Conservation (phyloP, 1,140 invertebrate genomes). For the Papilio polyxenes region DNA sequence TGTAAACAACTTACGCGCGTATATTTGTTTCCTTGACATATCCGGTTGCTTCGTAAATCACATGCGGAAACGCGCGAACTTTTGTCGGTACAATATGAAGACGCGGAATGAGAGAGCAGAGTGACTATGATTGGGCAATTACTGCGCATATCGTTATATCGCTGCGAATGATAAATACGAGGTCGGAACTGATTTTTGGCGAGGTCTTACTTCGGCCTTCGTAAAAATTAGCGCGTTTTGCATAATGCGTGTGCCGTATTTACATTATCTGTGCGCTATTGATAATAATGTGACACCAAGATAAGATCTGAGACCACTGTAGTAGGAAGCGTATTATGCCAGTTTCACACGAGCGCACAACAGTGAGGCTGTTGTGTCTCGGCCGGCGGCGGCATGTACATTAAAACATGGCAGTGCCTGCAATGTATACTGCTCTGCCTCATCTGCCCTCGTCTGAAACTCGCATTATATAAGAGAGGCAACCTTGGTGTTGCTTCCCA, state of each 20-base stretch:
- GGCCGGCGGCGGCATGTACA: background rate
- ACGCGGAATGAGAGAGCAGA: constrained; percentile 54
- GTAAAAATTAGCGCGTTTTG: constrained; percentile 75
- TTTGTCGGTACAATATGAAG: constrained; percentile 48
- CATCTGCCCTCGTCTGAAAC: background rate
- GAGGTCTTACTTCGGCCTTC: constrained; percentile 69
- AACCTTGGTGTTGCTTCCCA: constrained; percentile 27
- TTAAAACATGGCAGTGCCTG: background rate
- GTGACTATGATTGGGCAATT: constrained; percentile 61
- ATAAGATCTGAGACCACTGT: constrained; percentile 64
- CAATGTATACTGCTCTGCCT: background rate
- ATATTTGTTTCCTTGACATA: constrained; percentile 59
- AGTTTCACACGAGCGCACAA: background rate
- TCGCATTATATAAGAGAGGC: constrained; percentile 28
- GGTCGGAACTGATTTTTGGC: constrained; percentile 69
- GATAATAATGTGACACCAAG: constrained; percentile 62
- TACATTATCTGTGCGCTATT: constrained; percentile 64
- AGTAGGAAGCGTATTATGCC: constrained; percentile 44
- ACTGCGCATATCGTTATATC: constrained; percentile 73
- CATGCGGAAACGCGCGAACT: constrained; percentile 40
- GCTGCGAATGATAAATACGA: constrained; percentile 68
- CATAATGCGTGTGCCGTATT: constrained; percentile 67
- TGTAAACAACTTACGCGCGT: constrained; percentile 52
- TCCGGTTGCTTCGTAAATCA: constrained; percentile 13
- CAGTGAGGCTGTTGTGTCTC: background rate